Percentiles rank a stretch among this genome's conserved stretches.
phyloP scores from a whole-genome alignment of 2,797 vertebrate genomes.

The Chelidonichthys spinosus region DNA sequence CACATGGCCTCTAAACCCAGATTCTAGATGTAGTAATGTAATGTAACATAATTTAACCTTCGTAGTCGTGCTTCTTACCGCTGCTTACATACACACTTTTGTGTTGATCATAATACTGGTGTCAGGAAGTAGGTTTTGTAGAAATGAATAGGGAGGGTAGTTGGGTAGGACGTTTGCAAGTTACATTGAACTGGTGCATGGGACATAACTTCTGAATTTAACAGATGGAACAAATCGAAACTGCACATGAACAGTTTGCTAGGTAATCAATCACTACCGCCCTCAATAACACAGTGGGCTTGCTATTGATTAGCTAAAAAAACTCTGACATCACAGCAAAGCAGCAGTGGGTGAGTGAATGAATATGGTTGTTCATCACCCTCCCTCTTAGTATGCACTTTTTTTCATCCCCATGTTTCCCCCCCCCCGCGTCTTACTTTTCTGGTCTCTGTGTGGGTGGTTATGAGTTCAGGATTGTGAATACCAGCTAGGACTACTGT shows the following conservation, averaged over 20 bases:
- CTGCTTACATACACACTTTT: slow-evolving; percentile 1
- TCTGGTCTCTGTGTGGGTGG: slow-evolving; percentile 48
- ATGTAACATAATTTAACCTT: neutral
- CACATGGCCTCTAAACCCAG: neutral
- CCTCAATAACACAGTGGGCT: slow-evolving; percentile 59
- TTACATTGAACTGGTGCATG: slow-evolving; percentile 6
- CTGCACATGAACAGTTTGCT: slow-evolving; percentile 55
- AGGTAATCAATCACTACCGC: slow-evolving; percentile 65
- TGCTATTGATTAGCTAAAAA: slow-evolving; percentile 63
- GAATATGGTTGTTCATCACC: slow-evolving; percentile 4
- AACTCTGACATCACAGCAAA: slow-evolving; percentile 44
- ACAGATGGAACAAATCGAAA: slow-evolving; percentile 60
- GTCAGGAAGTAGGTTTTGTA: slow-evolving; percentile 7
- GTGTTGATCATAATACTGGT: neutral
- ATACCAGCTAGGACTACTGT: slow-evolving; percentile 55
- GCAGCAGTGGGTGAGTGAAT: slow-evolving; percentile 21
- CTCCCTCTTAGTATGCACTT: neutral
- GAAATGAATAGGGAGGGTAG: neutral
- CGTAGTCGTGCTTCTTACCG: neutral
- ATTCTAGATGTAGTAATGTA: neutral
- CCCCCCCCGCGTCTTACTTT: slow-evolving; percentile 26
- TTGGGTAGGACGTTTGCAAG: neutral
- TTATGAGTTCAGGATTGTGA: slow-evolving; percentile 48
- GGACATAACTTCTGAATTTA: slow-evolving; percentile 36
- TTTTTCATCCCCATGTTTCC: slow-evolving; percentile 7